These are phyloP conservation scores for Macroteleia sp. DNA, from an alignment of 2,888 invertebrate genomes.

Conservation along the genomic window DNA sequence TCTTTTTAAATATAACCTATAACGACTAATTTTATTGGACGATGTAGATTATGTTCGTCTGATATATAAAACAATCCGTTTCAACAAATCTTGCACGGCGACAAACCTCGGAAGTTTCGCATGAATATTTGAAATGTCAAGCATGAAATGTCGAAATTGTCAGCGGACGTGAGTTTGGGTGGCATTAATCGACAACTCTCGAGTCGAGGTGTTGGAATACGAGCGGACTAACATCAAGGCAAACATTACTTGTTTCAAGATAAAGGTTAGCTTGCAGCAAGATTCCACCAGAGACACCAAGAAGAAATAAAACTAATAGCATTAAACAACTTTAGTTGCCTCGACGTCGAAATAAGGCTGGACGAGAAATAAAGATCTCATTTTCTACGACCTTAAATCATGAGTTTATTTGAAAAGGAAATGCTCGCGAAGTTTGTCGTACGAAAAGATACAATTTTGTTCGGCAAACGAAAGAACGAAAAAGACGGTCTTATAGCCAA, in stretches of 20 bases:
- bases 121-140: slow-evolving; percentile 50
- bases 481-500: slow-evolving; percentile 17
- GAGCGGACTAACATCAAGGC: slow-evolving; percentile 36
- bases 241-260: slow-evolving; percentile 65
- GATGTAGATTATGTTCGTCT: too few relatives aligned
- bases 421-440: slow-evolving; percentile 28
- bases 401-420: slow-evolving; percentile 77
- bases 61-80: too few relatives aligned
- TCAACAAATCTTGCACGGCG: too few relatives aligned
- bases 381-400: slow-evolving; percentile 78
- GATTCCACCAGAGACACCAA: slow-evolving; percentile 58
- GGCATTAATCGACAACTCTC: slow-evolving; percentile 47
- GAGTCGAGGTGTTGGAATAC: slow-evolving; percentile 43
- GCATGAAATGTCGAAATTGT: slow-evolving; percentile 51
- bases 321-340: slow-evolving; percentile 80
- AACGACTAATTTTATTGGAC: too few relatives aligned
- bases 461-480: slow-evolving; percentile 19
- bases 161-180: slow-evolving; percentile 30
- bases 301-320: slow-evolving; percentile 79
- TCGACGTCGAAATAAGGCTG: slow-evolving; percentile 72
- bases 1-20: slow-evolving; percentile 2
- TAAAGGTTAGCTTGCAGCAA: slow-evolving; percentile 75
- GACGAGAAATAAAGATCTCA: slow-evolving; percentile 77
- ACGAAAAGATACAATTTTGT: slow-evolving; percentile 37
- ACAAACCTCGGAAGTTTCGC: slow-evolving; percentile 16